These are phyloP conservation scores for Megaceryle alcyon DNA, from an alignment of 2,797 vertebrate species.

Conservation along the genomic window DNA sequence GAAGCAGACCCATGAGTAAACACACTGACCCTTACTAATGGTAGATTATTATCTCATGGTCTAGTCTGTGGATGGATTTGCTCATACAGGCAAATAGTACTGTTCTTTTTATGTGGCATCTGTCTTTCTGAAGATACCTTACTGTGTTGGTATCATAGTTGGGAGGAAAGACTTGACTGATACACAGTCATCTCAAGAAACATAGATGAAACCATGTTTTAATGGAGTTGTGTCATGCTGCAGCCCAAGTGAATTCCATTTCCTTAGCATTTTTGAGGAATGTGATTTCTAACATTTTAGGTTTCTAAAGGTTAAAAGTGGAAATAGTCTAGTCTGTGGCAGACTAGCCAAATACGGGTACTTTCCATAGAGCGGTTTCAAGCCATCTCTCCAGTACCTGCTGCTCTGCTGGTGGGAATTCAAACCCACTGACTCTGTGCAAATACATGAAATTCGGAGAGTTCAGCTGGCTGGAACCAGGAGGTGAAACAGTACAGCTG, in stretches of 20 bases:
- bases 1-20: not conserved
- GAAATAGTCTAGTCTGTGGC: not conserved
- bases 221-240: not conserved
- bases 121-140: not conserved
- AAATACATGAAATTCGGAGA: constrained; percentile 6
- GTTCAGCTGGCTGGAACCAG: not conserved
- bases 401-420: not conserved
- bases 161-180: not conserved
- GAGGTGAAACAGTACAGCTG: not conserved
- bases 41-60: not conserved
- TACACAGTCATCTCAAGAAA: not conserved
- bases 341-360: not conserved
- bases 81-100: not conserved
- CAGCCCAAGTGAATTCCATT: not conserved
- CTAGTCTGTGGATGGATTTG: not conserved
- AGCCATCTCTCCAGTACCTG: not conserved
- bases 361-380: not conserved
- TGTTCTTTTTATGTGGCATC: not conserved
- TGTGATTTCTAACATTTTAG: not conserved
- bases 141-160: not conserved
- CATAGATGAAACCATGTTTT: not conserved
- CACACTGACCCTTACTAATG: not conserved
- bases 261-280: not conserved
- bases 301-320: not conserved
- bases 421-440: not conserved